Evolutionary conservation across 2,113 vertebrate genomes (phyloP), one percentile per base, ranked within the genome.

Genomic region (Drymodes brunneopygia): DNA sequence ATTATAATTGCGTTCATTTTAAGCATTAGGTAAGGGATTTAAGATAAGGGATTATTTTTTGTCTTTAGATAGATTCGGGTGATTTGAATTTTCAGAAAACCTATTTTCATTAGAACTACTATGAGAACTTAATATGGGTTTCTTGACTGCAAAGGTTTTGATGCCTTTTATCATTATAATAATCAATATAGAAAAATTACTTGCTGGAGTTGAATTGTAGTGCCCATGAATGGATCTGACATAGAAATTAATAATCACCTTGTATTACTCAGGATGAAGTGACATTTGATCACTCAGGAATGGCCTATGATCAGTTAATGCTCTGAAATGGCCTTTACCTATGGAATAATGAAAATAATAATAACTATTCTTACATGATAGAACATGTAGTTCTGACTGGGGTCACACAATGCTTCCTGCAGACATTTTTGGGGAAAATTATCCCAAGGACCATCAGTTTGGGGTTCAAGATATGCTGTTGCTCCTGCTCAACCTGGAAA

Each of bases 341-440:
- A 7, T 17, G 15, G 29, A 42, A 42, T 42, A 42, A 42, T 42
- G n/a, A n/a, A n/a, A 67, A 53, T 50, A 33, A 69, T 71, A 85
- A 40, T 69, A 66, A 53, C 58, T 75, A 62, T 38, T 53, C 12
- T 38, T 77, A 31, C 3, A 5, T 7, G 8, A 20, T 27, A 35
- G 28, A 58, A 33, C 19, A 1, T 17, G 12, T 54, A n/a, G 35
- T 38, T 86, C 35, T 29, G 29, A 61, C n/a, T 29, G 15, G 50
- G 38, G 9, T 66, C 40, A 25, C 0, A 0, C 4, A 35, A 0
- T 21, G 11, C 5, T 61, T 86, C 45, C 42, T 81, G 31, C n/a
- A 65, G 58, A 23, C 0, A 0, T 19, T 81, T 73, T 81, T 29
- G 18, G 50, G 42, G 28, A 57, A 58, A 64, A 36, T 31, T 22